Evolutionary conservation across 2,797 vertebrate species (phyloP).

Genomic region (Alca torda): DNA sequence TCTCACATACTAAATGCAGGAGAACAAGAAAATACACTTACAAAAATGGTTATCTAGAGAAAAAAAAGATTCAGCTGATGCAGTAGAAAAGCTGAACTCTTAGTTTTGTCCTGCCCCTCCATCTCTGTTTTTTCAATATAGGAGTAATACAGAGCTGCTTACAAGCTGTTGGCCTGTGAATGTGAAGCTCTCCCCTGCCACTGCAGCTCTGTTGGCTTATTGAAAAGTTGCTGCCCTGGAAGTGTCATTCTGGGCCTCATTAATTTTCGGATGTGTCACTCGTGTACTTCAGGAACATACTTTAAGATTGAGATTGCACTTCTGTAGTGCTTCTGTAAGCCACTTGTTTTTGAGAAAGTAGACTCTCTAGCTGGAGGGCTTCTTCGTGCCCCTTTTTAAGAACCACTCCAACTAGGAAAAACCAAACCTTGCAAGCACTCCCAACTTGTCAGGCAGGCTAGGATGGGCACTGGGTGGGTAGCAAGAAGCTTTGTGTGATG

Average conservation of each 20-base stretch:
- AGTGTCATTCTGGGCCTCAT: not conserved
- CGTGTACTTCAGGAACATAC: not conserved
- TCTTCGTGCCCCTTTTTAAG: not conserved
- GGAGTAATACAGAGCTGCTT: not conserved
- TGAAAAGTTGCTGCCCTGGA: not conserved
- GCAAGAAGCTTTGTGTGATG: not conserved
- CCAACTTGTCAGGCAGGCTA: not conserved
- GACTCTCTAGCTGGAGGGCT: not conserved
- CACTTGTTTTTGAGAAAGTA: not conserved
- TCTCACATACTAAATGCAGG: not conserved
- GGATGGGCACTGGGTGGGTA: not conserved
- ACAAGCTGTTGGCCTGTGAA: not conserved
- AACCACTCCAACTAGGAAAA: not conserved
- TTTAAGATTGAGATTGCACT: not conserved
- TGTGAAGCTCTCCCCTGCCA: not conserved
- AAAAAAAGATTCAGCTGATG: not conserved
- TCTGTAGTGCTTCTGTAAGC: not conserved
- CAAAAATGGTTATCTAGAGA: not conserved
- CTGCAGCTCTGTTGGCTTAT: not conserved
- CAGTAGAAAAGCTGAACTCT: not conserved
- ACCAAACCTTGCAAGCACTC: not conserved
- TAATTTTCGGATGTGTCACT: not conserved
- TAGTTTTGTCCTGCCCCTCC: not conserved
- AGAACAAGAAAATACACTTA: not conserved
- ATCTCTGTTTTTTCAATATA: accelerated